These are phyloP conservation scores for Steinernema khuongi DNA, from an alignment of 1,140 invertebrate genomes.

Conservation along the genomic window DNA sequence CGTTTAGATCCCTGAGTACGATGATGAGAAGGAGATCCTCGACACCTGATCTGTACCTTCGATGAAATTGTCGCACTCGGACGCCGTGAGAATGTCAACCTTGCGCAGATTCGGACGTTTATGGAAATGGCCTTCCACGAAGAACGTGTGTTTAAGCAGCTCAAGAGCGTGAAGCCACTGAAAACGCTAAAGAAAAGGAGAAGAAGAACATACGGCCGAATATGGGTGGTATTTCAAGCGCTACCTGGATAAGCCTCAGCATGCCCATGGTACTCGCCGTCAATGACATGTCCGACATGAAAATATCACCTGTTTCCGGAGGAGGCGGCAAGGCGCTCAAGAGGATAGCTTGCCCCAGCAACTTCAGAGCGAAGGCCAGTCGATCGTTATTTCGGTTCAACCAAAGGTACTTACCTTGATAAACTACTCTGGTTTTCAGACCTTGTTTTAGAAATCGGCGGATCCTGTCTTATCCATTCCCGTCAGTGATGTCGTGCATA, in stretches of 20 bases:
- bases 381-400: background rate
- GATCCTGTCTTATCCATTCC: background rate
- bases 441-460: background rate
- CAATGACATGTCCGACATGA: constrained; percentile 12
- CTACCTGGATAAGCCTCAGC: constrained; percentile 53
- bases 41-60: constrained; percentile 96
- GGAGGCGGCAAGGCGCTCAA: constrained; percentile 68
- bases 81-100: constrained; percentile 95
- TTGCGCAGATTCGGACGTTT: constrained; percentile 95
- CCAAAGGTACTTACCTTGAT: background rate
- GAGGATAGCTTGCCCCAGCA: constrained; percentile 93
- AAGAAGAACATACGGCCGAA: constrained; percentile 67
- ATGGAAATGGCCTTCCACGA: constrained; percentile 99
- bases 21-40: constrained; percentile 86
- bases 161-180: constrained; percentile 82
- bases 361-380: constrained; percentile 60
- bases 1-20: constrained; percentile 82
- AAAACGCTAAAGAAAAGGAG: constrained; percentile 27
- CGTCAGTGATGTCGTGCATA: background rate
- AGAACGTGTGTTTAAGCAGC: constrained; percentile 91
- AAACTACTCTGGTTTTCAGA: background rate
- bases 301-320: constrained; percentile 18
- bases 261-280: constrained; percentile 38
- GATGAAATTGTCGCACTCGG: constrained; percentile 98
- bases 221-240: constrained; percentile 75